Base-by-base conservation (phyloP, 2,113 vertebrate genomes). In the Erpornis zantholeuca region DNA sequence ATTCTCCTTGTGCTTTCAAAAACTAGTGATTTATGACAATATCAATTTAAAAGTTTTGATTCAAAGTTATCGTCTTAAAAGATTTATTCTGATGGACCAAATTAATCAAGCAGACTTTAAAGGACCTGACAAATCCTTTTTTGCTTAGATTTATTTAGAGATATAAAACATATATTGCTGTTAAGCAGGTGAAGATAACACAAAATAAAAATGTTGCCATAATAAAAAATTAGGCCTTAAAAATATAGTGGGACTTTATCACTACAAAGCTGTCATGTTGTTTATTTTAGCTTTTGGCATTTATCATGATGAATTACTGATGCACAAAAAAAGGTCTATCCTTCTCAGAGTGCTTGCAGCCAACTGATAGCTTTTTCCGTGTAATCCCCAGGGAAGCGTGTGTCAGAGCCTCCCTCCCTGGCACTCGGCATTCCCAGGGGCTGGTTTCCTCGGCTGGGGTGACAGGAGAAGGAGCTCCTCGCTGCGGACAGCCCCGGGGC, bases 261-360 rank as follows among this genome's bases (percentile, higher is more conserved):
- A 66, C 86, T 45, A 73, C 27, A 25, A 33, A 93, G 25, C 52
- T 77, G 78, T 86, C 86, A 36, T 47, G 50, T 66, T 93, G 71
- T 88, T 96, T 93, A 66, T 86, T 94, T 94, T 88, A 75, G 42
- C 64, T 83, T 38, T 69, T 92, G 82, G 71, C 76, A 38, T 86
- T 66, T 81, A 42, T 86, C 76, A 20, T 35, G 82, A 70, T 66
- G 75, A 90, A 70, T 77, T 92, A 80, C 59, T 13, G n/a, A 78
- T 59, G 54, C 3, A 60, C 80, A 80, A 64, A 77, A 54, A 60
- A 29, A 59, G 3, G 29, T 64, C 56, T 54, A 7, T 40, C 66
- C n/a, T 75, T 71, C 53, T 53, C 29, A 47, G 19, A 82, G 15
- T 0, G 1, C 61, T 64, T 38, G 50, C 24, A 83, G 57, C 21